A percentile compares a stretch with the other conserved stretches of the same genome.
phyloP scores from a whole-genome alignment of 1,140 invertebrate species.

The Branchinecta lynchi region DNA sequence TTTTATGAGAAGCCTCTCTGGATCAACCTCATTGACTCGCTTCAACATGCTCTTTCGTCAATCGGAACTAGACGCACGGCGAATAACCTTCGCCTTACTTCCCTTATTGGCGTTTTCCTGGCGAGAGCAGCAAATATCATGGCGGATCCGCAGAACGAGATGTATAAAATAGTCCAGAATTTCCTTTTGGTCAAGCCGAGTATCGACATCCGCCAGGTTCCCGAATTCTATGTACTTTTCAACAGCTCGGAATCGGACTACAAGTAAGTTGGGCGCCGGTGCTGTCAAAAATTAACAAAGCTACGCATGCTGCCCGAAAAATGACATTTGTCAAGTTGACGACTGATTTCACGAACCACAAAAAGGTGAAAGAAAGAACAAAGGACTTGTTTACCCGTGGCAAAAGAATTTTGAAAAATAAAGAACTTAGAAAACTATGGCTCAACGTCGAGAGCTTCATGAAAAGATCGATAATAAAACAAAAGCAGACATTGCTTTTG shows the following conservation, averaged over 20 bases:
- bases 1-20: constrained; percentile 1
- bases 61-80: background rate
- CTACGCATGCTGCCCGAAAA: too few relatives aligned
- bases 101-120: constrained; percentile 47
- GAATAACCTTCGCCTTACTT: background rate
- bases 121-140: constrained; percentile 45
- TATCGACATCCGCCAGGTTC: constrained; percentile 50
- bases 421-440: too few relatives aligned
- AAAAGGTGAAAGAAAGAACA: too few relatives aligned
- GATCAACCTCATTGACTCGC: background rate
- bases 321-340: too few relatives aligned
- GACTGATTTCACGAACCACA: too few relatives aligned
- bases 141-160: constrained; percentile 44
- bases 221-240: constrained; percentile 55
- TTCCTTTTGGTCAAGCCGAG: constrained; percentile 51
- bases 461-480: too few relatives aligned
- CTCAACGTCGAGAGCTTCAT: too few relatives aligned
- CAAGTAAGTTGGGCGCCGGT: constrained; percentile 22
- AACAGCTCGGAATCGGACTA: constrained; percentile 48
- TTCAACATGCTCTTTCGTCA: background rate
- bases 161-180: constrained; percentile 48
- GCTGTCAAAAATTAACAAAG: too few relatives aligned
- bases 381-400: too few relatives aligned
- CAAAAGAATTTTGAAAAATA: too few relatives aligned
- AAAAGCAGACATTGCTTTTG: too few relatives aligned